Percentiles rank a stretch among this genome's conserved stretches.
Conservation (phyloP, 2,797 vertebrate species). For the Peromyscus aztecus region DNA sequence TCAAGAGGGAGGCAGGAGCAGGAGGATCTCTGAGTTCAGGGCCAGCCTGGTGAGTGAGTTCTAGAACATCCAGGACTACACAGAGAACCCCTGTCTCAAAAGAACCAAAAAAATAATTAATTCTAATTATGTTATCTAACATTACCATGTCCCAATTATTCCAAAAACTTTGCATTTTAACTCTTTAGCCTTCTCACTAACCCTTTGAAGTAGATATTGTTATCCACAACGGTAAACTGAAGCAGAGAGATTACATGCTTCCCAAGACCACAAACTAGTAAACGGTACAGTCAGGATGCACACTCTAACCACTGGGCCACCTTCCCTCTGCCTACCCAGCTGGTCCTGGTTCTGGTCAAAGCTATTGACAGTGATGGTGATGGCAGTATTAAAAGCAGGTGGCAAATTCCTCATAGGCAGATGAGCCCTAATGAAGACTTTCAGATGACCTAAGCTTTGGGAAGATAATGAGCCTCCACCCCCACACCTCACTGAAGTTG, state of each 20-base stretch:
- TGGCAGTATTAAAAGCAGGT: background rate
- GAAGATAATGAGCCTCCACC: background rate
- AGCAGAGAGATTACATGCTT: background rate
- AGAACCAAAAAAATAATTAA: background rate
- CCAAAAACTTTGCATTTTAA: background rate
- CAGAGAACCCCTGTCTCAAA: background rate
- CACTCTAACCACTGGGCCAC: background rate
- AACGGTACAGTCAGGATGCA: background rate
- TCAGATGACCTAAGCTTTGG: background rate
- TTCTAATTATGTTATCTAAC: background rate
- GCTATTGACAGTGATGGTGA: background rate
- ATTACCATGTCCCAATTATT: background rate
- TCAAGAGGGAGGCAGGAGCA: background rate
- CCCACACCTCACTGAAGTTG: conserved; percentile 24
- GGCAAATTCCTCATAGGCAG: background rate
- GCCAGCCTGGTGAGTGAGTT: background rate
- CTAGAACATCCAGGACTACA: background rate
- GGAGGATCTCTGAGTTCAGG: background rate
- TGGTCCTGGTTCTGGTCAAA: background rate
- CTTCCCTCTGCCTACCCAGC: background rate
- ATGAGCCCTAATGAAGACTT: conserved; percentile 5
- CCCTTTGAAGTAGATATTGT: background rate
- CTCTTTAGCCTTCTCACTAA: background rate
- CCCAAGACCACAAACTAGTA: conserved; percentile 17
- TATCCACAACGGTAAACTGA: background rate